These are phyloP conservation scores for Noctuana brunneofusca DNA, from an alignment of 2,888 invertebrate genomes.

Conservation along the genomic window DNA sequence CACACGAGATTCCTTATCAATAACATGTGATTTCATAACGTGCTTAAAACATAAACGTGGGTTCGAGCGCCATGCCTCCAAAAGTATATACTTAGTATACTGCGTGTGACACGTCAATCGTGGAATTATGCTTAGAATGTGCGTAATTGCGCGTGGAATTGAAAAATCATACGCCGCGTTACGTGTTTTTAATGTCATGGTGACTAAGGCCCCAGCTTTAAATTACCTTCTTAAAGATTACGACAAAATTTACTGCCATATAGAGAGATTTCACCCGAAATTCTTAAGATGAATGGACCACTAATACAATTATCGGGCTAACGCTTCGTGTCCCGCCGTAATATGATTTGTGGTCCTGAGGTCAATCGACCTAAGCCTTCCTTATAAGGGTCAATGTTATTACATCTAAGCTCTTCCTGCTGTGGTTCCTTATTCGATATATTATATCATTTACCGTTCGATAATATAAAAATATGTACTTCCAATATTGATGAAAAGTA, in stretches of 20 bases:
- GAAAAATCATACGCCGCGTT: no score
- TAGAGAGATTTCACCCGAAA: slow-evolving; percentile 3
- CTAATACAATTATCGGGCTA: slow-evolving; percentile 31
- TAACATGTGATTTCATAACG: no score
- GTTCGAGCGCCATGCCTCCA: no score
- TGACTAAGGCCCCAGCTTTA: no score
- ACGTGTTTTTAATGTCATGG: no score
- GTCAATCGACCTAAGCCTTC: slow-evolving; percentile 27
- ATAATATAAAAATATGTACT: neutral
- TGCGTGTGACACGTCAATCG: no score
- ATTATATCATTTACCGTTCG: slow-evolving; percentile 6
- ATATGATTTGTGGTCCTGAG: slow-evolving; percentile 31
- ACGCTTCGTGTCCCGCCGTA: slow-evolving; percentile 11
- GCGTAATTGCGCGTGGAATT: no score
- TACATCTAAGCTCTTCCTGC: slow-evolving; percentile 6
- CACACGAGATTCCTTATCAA: no score
- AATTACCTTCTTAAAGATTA: neutral
- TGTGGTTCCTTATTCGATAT: neutral
- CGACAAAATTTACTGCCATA: slow-evolving; percentile 7
- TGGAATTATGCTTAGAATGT: no score
- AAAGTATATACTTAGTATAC: no score
- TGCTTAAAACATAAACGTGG: no score
- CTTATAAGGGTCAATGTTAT: slow-evolving; percentile 27
- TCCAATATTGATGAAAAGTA: neutral
- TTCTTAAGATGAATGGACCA: slow-evolving; percentile 28